Base-by-base conservation (phyloP, 1,140 invertebrate species). In the Tyrophagus putrescentiae region DNA sequence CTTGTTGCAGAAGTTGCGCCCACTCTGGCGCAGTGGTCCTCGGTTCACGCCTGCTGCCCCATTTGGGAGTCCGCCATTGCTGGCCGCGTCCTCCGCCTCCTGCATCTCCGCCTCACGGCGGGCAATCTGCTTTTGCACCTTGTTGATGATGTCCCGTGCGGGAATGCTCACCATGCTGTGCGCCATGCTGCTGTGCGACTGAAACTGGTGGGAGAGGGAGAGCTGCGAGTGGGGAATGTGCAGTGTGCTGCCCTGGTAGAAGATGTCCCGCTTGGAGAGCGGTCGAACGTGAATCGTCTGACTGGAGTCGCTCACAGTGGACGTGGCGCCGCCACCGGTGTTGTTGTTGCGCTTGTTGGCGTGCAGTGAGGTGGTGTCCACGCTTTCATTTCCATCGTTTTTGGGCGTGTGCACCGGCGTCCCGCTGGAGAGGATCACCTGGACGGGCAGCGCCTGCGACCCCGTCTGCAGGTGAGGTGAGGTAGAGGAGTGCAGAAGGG, bases 231-330 rank as follows among this genome's bases (percentile, higher is more conserved):
- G 85, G 0, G 86, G 87, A 53, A 96, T 76, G 74, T 94, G 86
- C 29, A 84, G 76, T 6, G 96, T 83, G 28, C 87, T 92, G 27
- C 94, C 93, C 13, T 91, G 90, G 75, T 98, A 98, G 75, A 98
- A 98, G 65, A 98, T 95, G 72, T 98, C 94, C 73, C 95, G 95
- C 42, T 91, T 77, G 5, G 91, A 94, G 71, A 98, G 73, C 1
- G 94, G 94, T 18, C 92, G 79, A 18, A 93, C 83, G 73, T 93
- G 70, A 53, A 65, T 50, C 13, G 64, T 11, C 44, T 60, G 59
- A 18, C 6, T 50, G 31, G 50, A 9, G 41, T 25, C 25, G 45
- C 23, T 11, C 45, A 34, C 28, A 56, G 31, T 44, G 53, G 53
- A 21, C 28, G 25, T 7, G 23, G 53, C 7, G 53, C 31, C 5